Conservation (phyloP, 2,113 vertebrate species). For the Pyxicephalus adspersus region DNA sequence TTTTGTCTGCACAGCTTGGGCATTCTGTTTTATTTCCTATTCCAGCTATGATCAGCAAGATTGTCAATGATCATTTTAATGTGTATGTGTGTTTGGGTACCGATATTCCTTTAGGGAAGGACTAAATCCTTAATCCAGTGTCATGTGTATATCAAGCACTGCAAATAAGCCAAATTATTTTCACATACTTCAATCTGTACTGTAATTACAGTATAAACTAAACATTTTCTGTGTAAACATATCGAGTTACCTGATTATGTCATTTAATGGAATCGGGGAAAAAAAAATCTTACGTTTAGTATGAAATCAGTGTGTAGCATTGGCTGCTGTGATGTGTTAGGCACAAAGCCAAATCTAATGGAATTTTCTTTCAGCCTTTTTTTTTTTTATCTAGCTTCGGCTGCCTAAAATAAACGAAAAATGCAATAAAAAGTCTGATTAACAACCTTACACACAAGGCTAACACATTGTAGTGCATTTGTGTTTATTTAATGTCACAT, state of each 20-base stretch:
- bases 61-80: no score
- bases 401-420: conserved; percentile 63
- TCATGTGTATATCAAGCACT: not conserved
- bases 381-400: conserved; percentile 33
- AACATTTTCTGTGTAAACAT: conserved; percentile 16
- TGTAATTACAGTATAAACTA: conserved; percentile 5
- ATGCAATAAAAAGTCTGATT: conserved; percentile 61
- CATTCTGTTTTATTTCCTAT: no score
- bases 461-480: conserved; percentile 64
- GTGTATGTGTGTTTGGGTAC: no score
- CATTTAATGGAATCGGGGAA: conserved; percentile 43
- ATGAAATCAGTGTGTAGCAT: conserved; percentile 22
- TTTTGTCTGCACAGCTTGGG: no score
- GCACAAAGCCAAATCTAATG: conserved; percentile 57
- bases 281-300: conserved; percentile 36
- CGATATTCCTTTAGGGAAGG: not conserved
- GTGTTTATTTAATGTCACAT: conserved; percentile 61
- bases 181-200: not conserved
- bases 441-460: conserved; percentile 62
- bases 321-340: conserved; percentile 30
- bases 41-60: no score
- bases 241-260: conserved; percentile 31
- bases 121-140: not conserved
- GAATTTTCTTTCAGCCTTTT: conserved; percentile 55
- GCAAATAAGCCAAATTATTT: conserved; percentile 1